These are phyloP conservation scores for Amphiprion ocellaris DNA, from an alignment of 2,113 vertebrate genomes.

Conservation along the genomic window DNA sequence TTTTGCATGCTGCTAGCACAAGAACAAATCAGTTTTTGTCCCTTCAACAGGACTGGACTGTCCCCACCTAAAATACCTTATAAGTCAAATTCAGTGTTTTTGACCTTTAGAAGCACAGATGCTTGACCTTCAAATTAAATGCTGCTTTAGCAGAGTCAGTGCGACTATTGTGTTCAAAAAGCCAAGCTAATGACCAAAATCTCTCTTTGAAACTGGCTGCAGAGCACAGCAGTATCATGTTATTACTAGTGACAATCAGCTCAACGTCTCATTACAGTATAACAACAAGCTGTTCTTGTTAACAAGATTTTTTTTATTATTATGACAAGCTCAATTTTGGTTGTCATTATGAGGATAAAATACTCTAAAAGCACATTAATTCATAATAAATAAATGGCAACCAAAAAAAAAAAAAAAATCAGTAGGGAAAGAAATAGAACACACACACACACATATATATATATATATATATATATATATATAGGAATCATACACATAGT, in stretches of 20 bases:
- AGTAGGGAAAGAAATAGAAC: background rate
- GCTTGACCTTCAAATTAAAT: constrained; percentile 62
- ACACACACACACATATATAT: too few species aligned
- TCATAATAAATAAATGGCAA: too few species aligned
- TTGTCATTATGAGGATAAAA: too few species aligned
- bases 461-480: too few species aligned
- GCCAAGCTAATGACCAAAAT: constrained; percentile 4
- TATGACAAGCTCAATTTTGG: too few species aligned
- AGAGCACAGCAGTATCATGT: background rate
- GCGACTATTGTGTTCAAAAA: constrained; percentile 45
- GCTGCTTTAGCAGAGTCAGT: constrained; percentile 23
- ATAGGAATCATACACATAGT: too few species aligned
- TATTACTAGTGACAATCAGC: background rate
- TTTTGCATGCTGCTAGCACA: background rate
- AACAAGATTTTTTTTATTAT: background rate
- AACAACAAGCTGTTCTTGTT: background rate
- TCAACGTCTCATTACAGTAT: too few species aligned
- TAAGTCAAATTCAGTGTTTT: constrained; percentile 9
- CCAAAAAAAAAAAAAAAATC: background rate
- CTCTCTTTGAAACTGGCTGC: constrained; percentile 10
- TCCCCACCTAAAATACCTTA: constrained; percentile 24
- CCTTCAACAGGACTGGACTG: background rate
- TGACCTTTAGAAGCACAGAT: constrained; percentile 38
- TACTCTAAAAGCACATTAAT: too few species aligned
- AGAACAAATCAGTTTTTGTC: background rate